Evolutionary conservation across 2,888 invertebrate genomes (phyloP).

Genomic region (Uloborus plumipes): DNA sequence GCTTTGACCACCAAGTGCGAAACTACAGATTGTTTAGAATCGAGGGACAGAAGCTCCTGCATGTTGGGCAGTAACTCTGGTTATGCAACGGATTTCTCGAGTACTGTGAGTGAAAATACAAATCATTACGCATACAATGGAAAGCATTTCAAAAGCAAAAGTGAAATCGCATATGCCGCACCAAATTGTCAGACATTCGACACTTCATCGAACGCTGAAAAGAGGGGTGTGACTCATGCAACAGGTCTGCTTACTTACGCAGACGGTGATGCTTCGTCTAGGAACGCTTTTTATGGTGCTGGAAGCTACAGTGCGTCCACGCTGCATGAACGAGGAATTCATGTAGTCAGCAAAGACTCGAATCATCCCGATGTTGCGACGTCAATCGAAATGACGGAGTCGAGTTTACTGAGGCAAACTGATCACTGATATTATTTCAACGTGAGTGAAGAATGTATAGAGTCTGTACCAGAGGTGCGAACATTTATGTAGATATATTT

Average conservation of each 20-base stretch:
- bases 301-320: slow-evolving; percentile 10
- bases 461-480: too few species aligned
- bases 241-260: neutral
- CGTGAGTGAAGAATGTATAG: neutral
- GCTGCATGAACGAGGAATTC: neutral
- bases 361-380: neutral
- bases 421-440: slow-evolving; percentile 23
- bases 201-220: neutral
- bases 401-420: slow-evolving; percentile 17
- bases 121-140: slow-evolving; percentile 1
- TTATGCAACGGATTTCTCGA: slow-evolving; percentile 7
- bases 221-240: neutral
- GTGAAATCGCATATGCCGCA: slow-evolving; percentile 9
- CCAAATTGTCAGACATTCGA: slow-evolving; percentile 27
- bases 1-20: slow-evolving; percentile 28
- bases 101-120: neutral
- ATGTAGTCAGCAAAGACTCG: neutral
- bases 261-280: neutral
- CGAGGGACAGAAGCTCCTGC: slow-evolving; percentile 24
- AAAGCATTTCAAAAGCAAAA: slow-evolving; percentile 13
- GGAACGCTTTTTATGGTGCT: slow-evolving; percentile 14
- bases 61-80: slow-evolving; percentile 22
- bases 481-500: too few species aligned
- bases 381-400: slow-evolving; percentile 7
- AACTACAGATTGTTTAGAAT: slow-evolving; percentile 19